Evolutionary conservation across 2,888 invertebrate genomes (phyloP), one percentile per base, ranked within the genome.

Genomic region (Phaonia tiefii): DNA sequence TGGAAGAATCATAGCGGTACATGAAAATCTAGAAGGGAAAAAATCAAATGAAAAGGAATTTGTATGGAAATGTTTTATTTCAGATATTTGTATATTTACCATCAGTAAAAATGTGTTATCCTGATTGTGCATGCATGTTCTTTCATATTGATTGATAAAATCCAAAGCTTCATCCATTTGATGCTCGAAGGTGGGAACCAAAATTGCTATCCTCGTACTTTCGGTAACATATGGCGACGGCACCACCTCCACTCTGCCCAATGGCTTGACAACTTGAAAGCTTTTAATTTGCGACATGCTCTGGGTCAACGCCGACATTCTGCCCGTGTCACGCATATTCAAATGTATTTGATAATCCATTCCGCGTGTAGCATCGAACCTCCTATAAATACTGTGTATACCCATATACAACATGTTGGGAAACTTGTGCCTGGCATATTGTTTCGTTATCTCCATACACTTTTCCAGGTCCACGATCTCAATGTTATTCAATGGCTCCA

Each of bases 161-260:
- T 92, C 91, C 22, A 92, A 88, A 2, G 94, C 93, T 69, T 93
- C 92, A 1, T 91, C 89, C 25, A 91, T 91, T 85, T 92, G 92
- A 75, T 89, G 89, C 86, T 93, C 91, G 87, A 93, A 92, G 2
- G 96, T 92, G 0, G 95, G 94, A 83, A 98, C 90, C 84, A 98
- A 90, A 83, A 98, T 92, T 76, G 94, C 93, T 3, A 98, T 93
- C 83, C 96, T 92, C 5, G 95, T 95, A 90, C 95, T 96, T 92
- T 99, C 99, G 0, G 98, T 99, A 0, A 99, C 98, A 91, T 98
- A 99, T 0, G 98, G 98, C 89, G 97, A 96, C 1, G 96, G 95
- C 46, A 98, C 93, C 78, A 99, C 94, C 88, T 98, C 97, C 8
- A 97, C 96, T 78, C 95, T 94, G 15, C 97, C 97, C 74, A 99